phyloP scores from a whole-genome alignment of 2,888 invertebrate species.

The Nomada fucata region DNA sequence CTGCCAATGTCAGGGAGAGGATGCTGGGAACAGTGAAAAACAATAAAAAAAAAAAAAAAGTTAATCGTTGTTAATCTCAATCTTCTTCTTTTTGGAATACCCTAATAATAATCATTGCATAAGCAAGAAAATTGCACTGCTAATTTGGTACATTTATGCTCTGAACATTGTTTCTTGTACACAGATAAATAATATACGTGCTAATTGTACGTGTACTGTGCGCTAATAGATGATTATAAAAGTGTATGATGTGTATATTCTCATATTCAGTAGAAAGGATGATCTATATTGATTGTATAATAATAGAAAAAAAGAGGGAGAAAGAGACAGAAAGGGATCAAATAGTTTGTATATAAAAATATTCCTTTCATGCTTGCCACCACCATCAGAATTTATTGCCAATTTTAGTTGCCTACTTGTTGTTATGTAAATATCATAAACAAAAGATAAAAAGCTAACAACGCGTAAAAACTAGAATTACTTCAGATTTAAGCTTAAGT shows the following conservation, averaged over 20 bases:
- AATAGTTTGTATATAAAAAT: constrained; percentile 10
- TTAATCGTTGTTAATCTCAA: constrained; percentile 49
- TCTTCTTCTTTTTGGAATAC: constrained; percentile 55
- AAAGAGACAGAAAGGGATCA: constrained; percentile 20
- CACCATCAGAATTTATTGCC: constrained; percentile 56
- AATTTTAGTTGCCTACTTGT: constrained; percentile 28
- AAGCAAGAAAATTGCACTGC: constrained; percentile 23
- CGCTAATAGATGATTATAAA: too few relatives aligned
- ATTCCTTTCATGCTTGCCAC: constrained; percentile 63
- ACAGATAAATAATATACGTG: not conserved
- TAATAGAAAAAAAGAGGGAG: not conserved
- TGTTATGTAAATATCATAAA: constrained; percentile 39
- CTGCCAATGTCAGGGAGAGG: constrained; percentile 70
- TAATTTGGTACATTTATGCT: constrained; percentile 26
- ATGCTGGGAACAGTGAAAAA: constrained; percentile 71
- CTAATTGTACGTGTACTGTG: too few relatives aligned
- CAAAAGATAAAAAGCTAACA: constrained; percentile 21
- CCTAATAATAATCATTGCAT: constrained; percentile 52
- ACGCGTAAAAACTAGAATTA: constrained; percentile 15
- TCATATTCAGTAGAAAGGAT: too few relatives aligned
- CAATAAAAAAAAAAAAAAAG: constrained; percentile 67
- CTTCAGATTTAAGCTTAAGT: constrained; percentile 16
- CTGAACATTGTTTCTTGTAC: not conserved
- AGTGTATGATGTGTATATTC: too few relatives aligned
- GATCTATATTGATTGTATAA: too few relatives aligned